A percentile compares a stretch with the other conserved stretches of the same genome.
phyloP scores from a whole-genome alignment of 2,888 invertebrate species.

The Stegana nigrithorax region DNA sequence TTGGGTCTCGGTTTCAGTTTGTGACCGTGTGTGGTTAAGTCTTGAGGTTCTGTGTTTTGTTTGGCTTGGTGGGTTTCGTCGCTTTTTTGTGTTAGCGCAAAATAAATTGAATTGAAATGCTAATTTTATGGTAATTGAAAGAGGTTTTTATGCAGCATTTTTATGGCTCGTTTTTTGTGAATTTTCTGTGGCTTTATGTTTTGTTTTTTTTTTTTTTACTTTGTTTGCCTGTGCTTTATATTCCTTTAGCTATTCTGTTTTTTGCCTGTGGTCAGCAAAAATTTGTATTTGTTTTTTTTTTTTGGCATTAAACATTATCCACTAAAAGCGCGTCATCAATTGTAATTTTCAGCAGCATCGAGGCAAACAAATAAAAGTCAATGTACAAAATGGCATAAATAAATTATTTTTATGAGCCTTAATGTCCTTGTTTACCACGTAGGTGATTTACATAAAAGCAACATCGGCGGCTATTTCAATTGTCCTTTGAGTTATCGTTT shows the following conservation, averaged over 20 bases:
- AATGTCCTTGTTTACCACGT: slow-evolving; percentile 51
- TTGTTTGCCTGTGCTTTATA: slow-evolving; percentile 1
- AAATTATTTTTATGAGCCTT: slow-evolving; percentile 48
- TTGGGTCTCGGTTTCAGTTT: neutral
- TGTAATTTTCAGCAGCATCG: slow-evolving; percentile 41
- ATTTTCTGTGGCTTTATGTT: slow-evolving; percentile 14
- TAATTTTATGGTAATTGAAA: slow-evolving; percentile 67
- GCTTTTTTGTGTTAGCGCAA: slow-evolving; percentile 26
- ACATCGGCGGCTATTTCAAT: too few relatives aligned
- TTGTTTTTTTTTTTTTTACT: neutral
- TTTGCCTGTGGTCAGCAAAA: slow-evolving; percentile 47
- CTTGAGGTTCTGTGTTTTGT: too few relatives aligned
- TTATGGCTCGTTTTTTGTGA: slow-evolving; percentile 46
- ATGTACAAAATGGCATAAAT: slow-evolving; percentile 42
- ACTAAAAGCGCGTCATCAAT: slow-evolving; percentile 56
- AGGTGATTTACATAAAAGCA: neutral
- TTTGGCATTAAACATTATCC: slow-evolving; percentile 40
- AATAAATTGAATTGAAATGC: slow-evolving; percentile 65
- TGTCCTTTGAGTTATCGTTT: neutral
- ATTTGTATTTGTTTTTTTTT: slow-evolving; percentile 11
- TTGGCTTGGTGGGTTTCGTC: too few relatives aligned
- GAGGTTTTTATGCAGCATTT: slow-evolving; percentile 59
- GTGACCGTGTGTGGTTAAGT: slow-evolving; percentile 1
- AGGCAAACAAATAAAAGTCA: slow-evolving; percentile 52
- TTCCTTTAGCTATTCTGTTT: neutral